Evolutionary conservation across 2,888 invertebrate genomes (phyloP), one percentile per base, ranked within the genome.

Genomic region (Teleiodes luculella): DNA sequence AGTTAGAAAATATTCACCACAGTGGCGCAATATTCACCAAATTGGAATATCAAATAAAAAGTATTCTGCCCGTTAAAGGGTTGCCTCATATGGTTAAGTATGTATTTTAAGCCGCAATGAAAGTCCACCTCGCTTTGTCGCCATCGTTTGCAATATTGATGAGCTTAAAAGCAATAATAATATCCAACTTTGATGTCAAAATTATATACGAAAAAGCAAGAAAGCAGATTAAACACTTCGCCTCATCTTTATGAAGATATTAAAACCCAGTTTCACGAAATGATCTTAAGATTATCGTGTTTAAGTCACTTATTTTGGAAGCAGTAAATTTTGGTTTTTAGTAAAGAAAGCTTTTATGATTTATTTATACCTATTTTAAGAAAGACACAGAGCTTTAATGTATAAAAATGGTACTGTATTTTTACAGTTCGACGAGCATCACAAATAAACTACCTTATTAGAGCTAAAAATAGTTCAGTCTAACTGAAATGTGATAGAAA

Each of bases 181-280:
- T 41, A 41, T 16, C 59, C 49, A 43, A 55, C 41, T 54, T 53
- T 47, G 59, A 57, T 60, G 59, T 65, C 68, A 65, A 72, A 70
- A 70, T 68, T 68, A 55, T 24, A 55, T 55, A 60, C 53, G 55
- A 61, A 54, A 59, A 60, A 55, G 50, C 61, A 66, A 67, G 61
- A 56, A 61, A 51, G 47, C 55, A 64, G 62, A 64, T 67, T 64
- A 64, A 68, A 43, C 10, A 28, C 43, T 28, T 28, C 43, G 43
- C 28, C 43, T 57, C 58, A 54, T 52, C 59, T 55, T 63, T 59
- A 64, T 66, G 62, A 59, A 60, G 63, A 56, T 60, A 64, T 68
- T 64, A 64, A 60, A 61, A 49, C 47, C 31, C 61, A 62, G 62
- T 60, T 61, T 51, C 43, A 58, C 57, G 46, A 58, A 55, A 55